Percentiles rank a stretch among this genome's conserved stretches.
Evolutionary conservation across 2,888 invertebrate genomes (phyloP).

Genomic region (Dermolepida albohirtum): DNA sequence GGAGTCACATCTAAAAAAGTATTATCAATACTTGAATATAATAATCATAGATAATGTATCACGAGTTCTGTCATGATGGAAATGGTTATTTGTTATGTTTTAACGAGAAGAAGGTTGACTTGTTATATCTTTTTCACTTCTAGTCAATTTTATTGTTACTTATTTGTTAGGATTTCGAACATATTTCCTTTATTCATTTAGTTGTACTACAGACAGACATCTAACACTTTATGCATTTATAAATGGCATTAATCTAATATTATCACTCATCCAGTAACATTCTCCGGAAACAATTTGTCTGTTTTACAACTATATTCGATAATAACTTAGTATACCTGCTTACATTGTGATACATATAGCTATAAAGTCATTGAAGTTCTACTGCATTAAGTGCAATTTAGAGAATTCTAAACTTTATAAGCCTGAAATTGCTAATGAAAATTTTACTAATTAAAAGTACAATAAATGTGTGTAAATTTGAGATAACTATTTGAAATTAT

Average conservation of each 20-base stretch:
- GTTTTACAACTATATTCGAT: conserved; percentile 27
- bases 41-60: conserved; percentile 1
- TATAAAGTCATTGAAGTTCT: conserved; percentile 40
- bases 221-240: neutral
- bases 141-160: conserved; percentile 44
- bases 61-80: conserved; percentile 5
- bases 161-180: conserved; percentile 27
- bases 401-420: conserved; percentile 47
- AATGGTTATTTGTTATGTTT: no score
- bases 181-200: conserved; percentile 27
- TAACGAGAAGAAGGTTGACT: conserved; percentile 1
- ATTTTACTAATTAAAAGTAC: conserved; percentile 38
- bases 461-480: conserved; percentile 15
- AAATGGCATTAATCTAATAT: neutral
- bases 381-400: conserved; percentile 48
- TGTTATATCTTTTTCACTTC: conserved; percentile 35
- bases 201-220: conserved; percentile 24
- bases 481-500: no score
- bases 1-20: neutral
- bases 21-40: conserved; percentile 4
- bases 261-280: neutral
- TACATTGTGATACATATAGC: conserved; percentile 60
- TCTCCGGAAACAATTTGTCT: neutral
- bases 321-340: conserved; percentile 59
- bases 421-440: conserved; percentile 34